Evolutionary conservation across 2,797 vertebrate genomes (phyloP), one percentile per base, ranked within the genome.

Genomic region (Naso thynnoides): DNA sequence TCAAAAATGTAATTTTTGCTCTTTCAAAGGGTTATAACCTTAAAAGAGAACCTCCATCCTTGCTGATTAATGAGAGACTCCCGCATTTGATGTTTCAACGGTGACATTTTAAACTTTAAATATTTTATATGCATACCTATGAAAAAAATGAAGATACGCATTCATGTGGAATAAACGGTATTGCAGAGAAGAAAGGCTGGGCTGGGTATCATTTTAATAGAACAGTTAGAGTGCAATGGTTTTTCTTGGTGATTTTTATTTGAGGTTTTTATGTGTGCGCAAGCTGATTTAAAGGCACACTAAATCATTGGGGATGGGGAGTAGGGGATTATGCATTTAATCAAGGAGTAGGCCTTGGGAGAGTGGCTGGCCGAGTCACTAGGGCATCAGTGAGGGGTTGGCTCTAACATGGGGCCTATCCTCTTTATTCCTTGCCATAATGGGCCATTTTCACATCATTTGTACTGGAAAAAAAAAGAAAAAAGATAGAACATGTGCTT

Each of bases 11-110:
- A 95, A 95, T 95, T 95, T 95, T 95, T 95, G 95, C 94, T 95
- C 95, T 95, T 95, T 95, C 94, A 95, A 95, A 95, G 94, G 95
- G 95, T 95, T 95, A 95, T 95, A 95, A 95, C 95, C 94, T 95
- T 94, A 95, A 95, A 95, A 95, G 95, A 94, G 93, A 94, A 92
- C 93, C 92, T 93, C 94, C 93, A 93, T 94, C 95, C 94, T 79
- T 71, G 90, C 93, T 95, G 94, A 95, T 95, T 95, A 95, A 95
- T 95, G 93, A 95, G 91, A 92, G 94, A 92, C 93, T 94, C 89
- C 80, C 64, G 91, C 94, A 94, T 95, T 95, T 95, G 95, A 95
- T 95, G 95, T 95, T 95, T 95, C 94, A 95, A 93, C 93, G 86
- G 94, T 95, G 94, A 95, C 95, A 95, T 95, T 95, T 95, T 94